Evolutionary conservation across 2,888 invertebrate species (phyloP).

Genomic region (Nasonovia ribisnigri): DNA sequence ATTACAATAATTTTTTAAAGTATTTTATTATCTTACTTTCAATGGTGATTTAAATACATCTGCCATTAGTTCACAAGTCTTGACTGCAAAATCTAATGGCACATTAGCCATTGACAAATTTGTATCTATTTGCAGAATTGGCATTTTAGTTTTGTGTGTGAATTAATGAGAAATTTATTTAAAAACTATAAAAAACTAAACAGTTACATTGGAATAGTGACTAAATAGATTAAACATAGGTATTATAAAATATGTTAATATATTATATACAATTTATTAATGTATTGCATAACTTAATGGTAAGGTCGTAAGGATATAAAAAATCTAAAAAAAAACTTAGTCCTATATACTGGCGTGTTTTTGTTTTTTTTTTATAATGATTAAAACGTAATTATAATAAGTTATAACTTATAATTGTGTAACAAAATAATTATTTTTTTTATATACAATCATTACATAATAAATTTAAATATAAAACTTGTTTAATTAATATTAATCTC

Average conservation of each 20-base stretch:
- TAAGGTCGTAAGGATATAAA: no score
- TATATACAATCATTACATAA: background rate
- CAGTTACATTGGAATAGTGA: background rate
- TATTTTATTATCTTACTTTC: constrained; percentile 31
- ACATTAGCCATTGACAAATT: background rate
- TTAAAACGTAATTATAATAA: background rate
- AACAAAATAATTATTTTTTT: background rate
- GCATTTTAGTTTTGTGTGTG: constrained; percentile 37
- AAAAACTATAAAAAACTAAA: background rate
- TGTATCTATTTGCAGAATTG: constrained; percentile 51
- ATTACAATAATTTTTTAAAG: background rate
- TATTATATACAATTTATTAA: no score
- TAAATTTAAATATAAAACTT: background rate
- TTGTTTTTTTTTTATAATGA: background rate
- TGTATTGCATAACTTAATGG: no score
- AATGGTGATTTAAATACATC: constrained; percentile 45
- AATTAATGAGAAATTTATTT: background rate
- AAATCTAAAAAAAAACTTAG: background rate
- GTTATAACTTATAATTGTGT: background rate
- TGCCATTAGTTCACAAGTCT: constrained; percentile 51
- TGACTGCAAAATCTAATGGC: constrained; percentile 10
- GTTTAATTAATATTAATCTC: background rate
- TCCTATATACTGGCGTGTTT: background rate
- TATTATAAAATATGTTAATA: background rate
- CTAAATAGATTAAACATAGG: no score